Conservation (phyloP, 2,797 vertebrate genomes). For the Cynopterus sphinx region DNA sequence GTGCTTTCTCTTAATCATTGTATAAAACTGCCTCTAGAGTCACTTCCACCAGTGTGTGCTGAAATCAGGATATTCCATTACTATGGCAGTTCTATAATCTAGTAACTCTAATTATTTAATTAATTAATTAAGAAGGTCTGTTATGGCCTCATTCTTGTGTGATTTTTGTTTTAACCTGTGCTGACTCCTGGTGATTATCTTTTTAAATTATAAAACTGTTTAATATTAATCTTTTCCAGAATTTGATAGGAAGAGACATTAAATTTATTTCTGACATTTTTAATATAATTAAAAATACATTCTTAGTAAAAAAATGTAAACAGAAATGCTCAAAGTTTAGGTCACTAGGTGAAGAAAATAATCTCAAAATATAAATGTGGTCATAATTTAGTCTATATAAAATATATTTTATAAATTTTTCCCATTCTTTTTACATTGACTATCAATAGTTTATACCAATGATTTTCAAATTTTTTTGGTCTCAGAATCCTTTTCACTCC, state of each 20-base stretch:
- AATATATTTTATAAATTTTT: not conserved
- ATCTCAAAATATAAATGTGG: not conserved
- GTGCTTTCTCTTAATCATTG: not conserved
- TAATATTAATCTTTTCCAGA: not conserved
- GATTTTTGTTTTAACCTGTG: not conserved
- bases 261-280: not conserved
- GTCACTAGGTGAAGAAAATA: not conserved
- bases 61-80: not conserved
- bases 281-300: not conserved
- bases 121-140: not conserved
- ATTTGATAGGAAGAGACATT: not conserved
- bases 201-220: not conserved
- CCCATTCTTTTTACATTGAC: not conserved
- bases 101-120: not conserved
- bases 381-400: not conserved
- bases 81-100: not conserved
- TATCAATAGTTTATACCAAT: not conserved
- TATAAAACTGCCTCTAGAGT: not conserved
- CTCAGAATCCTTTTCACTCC: not conserved
- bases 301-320: not conserved
- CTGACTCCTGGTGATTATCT: not conserved
- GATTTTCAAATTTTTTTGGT: not conserved
- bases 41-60: not conserved
- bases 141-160: not conserved
- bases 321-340: not conserved